Base-by-base conservation (phyloP, 1,140 invertebrate genomes). In the Neomicropteryx cornuta region DNA sequence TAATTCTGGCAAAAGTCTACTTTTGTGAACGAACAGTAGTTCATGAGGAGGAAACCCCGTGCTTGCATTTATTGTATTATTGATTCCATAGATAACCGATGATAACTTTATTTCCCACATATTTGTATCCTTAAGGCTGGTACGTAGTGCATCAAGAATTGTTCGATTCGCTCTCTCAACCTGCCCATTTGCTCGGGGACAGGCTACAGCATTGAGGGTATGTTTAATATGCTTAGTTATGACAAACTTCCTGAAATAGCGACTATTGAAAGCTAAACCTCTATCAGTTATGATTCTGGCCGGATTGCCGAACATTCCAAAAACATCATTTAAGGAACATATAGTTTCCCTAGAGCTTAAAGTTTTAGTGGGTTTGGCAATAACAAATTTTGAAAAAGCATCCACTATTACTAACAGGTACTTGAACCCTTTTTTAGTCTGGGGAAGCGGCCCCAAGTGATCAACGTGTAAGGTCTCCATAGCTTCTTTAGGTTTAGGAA, bases 331-430 rank as follows among this genome's bases (percentile, higher is more conserved):
- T 16, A 39, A 14, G 5, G 27, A 22, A 2, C 24, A 5, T 16
- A 39, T 34, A 3, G 38, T 39, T 17, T 39, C 38, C 4, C 32
- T 28, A 17, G 38, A 39, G 21, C 33, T 39, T 3, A 44, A 42
- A 36, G 37, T 45, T 20, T 40, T 41, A 6, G 44, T 46, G 4
- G 49, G 44, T 32, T 45, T 40, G 4, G 42, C 29, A 39, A 51
- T 48, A 13, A 44, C 39, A 38, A 47, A 62, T 39, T 56, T 58
- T 1, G 46, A 55, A 37, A 58, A 60, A 0, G 49, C 47, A 37
- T 61, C 58, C 4, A 59, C 46, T 0, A 52, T 23, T 5, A 55
- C 50, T 0, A 64, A 14, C 32, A 52, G 43, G 18, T 52, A 52
- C 10, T 43, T 36, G 34, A 46, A 41, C 4, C 39, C 39, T 32